These are phyloP conservation scores for Dascyllus trimaculatus DNA, from an alignment of 2,113 vertebrate genomes.

Conservation along the genomic window DNA sequence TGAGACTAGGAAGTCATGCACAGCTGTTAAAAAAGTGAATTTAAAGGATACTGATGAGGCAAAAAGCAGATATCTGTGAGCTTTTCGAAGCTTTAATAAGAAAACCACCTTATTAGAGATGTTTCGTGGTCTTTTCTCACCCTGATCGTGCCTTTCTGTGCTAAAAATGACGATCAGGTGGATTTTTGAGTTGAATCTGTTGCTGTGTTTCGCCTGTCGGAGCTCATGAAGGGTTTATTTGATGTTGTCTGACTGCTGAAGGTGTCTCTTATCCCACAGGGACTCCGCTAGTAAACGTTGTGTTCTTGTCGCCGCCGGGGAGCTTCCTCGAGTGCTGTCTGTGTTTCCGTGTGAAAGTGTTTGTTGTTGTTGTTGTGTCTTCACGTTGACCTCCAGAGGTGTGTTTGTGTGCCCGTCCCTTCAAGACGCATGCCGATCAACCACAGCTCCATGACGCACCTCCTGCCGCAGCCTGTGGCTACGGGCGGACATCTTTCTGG, in stretches of 20 bases:
- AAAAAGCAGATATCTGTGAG: no score
- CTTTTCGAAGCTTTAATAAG: no score
- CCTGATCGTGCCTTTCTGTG: no score
- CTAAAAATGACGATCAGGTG: no score
- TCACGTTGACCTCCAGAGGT: slow-evolving; percentile 16
- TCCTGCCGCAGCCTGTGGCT: slow-evolving; percentile 43
- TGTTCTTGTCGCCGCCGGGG: slow-evolving; percentile 37
- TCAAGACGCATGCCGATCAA: slow-evolving; percentile 57
- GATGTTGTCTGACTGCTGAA: slow-evolving; percentile 32
- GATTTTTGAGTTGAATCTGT: no score
- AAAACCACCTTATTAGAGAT: no score
- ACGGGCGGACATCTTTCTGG: slow-evolving; percentile 38
- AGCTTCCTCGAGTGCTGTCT: slow-evolving; percentile 39
- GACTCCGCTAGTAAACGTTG: slow-evolving; percentile 23
- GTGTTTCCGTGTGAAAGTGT: slow-evolving; percentile 18
- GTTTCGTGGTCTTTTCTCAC: no score
- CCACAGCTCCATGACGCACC: slow-evolving; percentile 64
- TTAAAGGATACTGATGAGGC: no score
- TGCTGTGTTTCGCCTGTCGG: no score
- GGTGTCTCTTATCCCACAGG: slow-evolving; percentile 51
- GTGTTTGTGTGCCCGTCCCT: slow-evolving; percentile 38
- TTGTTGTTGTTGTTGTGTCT: slow-evolving; percentile 13
- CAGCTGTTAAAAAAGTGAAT: no score
- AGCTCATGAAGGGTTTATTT: background rate
- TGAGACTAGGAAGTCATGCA: no score